Base-by-base conservation (phyloP, 53 echinoderm and acorn worm genomes). In the Crossaster papposus region DNA sequence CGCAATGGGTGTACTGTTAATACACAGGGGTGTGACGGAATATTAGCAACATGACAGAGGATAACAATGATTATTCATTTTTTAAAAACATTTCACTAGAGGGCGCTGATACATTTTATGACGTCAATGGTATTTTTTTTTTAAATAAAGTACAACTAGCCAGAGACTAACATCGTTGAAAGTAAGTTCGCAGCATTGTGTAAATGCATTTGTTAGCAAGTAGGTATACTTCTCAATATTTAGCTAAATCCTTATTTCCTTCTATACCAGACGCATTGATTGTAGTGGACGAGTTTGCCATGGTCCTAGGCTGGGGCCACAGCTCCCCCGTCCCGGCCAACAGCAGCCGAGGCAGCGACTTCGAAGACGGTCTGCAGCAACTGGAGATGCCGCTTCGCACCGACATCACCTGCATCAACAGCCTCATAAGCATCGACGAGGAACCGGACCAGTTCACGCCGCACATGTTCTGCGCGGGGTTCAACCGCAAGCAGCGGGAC, bases 291-390 rank as follows among this genome's bases (percentile, higher is more conserved):
- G 54, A 90, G 17, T 92, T 89, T 36, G 99, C 94, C n/a, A 95
- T 94, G 94, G 99, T 98, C 38, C 88, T 90, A 1, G 99, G 99
- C 36, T 98, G 99, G 99, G 99, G 99, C 1, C 99, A 98, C 63
- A 91, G 91, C 89, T 85, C 89, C 78, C 99, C 99, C 1, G 89
- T 95, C 20, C 91, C 90, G 30, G 84, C 93, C 51, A 98, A 98
- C 89, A 93, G 93, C 80, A 96, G 94, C 68, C 65, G 92, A 51
- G 89, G 91, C 15, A 90, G 92, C 18, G 37, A 90, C 71, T 98
- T 92, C 54, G 93, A 94, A 73, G 91, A 96, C 80, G 65, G 81
- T 0, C 93, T 98, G 37, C 94, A 98, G 77, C 99, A 98, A 64
- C 78, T 94, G 1, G 80, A 93, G 85, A 96, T 99, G 78, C 99